Percentiles rank a stretch among this genome's conserved stretches.
These are phyloP conservation scores for Grallaria varia DNA, from an alignment of 2,113 vertebrate species.

Conservation along the genomic window DNA sequence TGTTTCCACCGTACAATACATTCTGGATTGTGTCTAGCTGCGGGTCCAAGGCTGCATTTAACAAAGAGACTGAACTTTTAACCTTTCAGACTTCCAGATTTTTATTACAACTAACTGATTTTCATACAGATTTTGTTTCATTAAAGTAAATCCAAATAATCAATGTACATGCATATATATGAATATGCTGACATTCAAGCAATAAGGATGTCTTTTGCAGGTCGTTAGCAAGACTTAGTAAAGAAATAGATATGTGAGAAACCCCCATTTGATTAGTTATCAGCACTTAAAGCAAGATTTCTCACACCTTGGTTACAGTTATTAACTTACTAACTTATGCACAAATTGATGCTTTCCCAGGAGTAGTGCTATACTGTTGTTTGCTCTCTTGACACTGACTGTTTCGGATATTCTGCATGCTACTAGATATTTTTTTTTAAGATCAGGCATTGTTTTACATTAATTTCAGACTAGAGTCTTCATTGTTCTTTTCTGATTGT, in stretches of 20 bases:
- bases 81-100: slow-evolving; percentile 25
- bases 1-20: slow-evolving; percentile 45
- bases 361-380: neutral
- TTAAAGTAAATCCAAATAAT: neutral
- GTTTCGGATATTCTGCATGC: neutral
- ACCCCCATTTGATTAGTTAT: neutral
- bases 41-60: slow-evolving; percentile 10
- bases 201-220: neutral
- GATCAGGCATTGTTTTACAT: neutral
- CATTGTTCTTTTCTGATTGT: neutral
- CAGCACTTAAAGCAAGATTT: neutral
- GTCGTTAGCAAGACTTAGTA: neutral
- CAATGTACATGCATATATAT: neutral
- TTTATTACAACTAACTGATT: neutral
- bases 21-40: neutral
- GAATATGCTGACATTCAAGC: neutral
- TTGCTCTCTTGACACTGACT: neutral
- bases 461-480: neutral
- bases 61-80: slow-evolving; percentile 61
- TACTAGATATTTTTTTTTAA: neutral
- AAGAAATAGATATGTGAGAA: neutral
- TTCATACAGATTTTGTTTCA: slow-evolving; percentile 3
- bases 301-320: neutral
- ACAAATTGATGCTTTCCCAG: neutral
- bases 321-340: neutral